Percentiles rank a stretch among this genome's conserved stretches.
Evolutionary conservation across 2,888 invertebrate genomes (phyloP).

Genomic region (Griposia aprilina): DNA sequence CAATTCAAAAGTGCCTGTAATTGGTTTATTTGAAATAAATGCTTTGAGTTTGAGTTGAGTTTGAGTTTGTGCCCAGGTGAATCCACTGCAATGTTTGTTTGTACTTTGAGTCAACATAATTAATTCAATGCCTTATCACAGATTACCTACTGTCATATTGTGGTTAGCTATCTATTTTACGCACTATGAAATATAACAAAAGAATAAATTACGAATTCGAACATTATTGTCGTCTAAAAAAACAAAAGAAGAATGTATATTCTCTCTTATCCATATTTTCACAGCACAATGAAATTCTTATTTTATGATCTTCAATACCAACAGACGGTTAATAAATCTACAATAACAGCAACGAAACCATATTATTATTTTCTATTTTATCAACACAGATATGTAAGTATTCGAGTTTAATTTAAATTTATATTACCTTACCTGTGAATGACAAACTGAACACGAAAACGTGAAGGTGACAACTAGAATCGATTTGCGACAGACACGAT

Average conservation of each 20-base stretch:
- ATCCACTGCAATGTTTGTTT: not conserved
- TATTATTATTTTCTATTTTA: conserved; percentile 27
- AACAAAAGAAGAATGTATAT: not conserved
- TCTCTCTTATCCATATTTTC: not conserved
- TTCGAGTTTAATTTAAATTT: conserved; percentile 54
- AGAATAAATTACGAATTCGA: conserved; percentile 4
- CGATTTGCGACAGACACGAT: conserved; percentile 88
- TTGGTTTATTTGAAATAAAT: too few species aligned
- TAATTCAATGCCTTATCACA: not conserved
- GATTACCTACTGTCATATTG: not conserved
- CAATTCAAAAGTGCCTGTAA: too few species aligned
- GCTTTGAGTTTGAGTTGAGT: too few species aligned
- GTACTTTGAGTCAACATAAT: not conserved
- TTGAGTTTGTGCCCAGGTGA: not conserved
- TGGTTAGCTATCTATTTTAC: not conserved
- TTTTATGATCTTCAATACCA: not conserved
- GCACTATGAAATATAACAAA: conserved; percentile 16
- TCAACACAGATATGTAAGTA: conserved; percentile 40
- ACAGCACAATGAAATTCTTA: conserved; percentile 13
- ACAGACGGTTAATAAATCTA: conserved; percentile 26
- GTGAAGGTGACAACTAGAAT: conserved; percentile 88
- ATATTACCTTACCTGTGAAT: conserved; percentile 53
- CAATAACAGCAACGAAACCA: conserved; percentile 18
- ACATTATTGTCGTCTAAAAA: conserved; percentile 8
- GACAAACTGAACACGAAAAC: conserved; percentile 65